phyloP scores from a whole-genome alignment of 2,113 vertebrate species.

The Esox niger region DNA sequence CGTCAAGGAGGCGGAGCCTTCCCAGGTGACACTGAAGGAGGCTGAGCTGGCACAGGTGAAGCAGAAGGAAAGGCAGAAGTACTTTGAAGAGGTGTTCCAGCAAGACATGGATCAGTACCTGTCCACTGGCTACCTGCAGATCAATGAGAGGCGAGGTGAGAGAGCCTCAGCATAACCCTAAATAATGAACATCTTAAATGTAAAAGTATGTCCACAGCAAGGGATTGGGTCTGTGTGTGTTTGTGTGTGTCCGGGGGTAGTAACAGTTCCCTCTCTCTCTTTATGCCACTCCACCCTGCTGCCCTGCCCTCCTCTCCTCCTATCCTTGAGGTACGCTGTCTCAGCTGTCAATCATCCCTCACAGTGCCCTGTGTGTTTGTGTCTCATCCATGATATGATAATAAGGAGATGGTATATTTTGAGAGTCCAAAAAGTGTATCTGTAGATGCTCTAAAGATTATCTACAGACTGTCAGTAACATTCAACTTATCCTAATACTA shows the following conservation, averaged over 20 bases:
- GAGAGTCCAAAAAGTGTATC: no score
- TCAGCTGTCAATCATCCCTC: constrained; percentile 18
- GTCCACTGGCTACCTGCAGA: constrained; percentile 93
- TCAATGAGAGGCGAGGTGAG: constrained; percentile 90
- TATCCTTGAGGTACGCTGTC: constrained; percentile 49
- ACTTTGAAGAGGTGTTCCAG: constrained; percentile 97
- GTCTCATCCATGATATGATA: background rate
- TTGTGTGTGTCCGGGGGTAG: constrained; percentile 7
- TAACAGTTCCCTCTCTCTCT: constrained; percentile 24
- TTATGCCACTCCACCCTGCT: constrained; percentile 12
- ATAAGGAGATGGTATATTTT: no score
- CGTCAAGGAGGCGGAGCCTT: constrained; percentile 85
- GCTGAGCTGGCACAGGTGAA: constrained; percentile 76
- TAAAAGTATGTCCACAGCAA: background rate
- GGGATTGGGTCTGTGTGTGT: background rate
- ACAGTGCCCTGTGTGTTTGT: constrained; percentile 16
- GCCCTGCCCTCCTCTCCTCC: constrained; percentile 23
- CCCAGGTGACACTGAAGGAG: constrained; percentile 84
- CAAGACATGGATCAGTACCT: constrained; percentile 99
- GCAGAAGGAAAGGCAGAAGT: constrained; percentile 93
- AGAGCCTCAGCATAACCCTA: background rate
- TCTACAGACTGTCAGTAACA: no score
- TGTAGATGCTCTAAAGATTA: no score
- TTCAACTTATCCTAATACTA: no score
- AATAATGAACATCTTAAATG: no score